Base-by-base conservation (phyloP, 2,113 vertebrate species). In the Malurus elegans region DNA sequence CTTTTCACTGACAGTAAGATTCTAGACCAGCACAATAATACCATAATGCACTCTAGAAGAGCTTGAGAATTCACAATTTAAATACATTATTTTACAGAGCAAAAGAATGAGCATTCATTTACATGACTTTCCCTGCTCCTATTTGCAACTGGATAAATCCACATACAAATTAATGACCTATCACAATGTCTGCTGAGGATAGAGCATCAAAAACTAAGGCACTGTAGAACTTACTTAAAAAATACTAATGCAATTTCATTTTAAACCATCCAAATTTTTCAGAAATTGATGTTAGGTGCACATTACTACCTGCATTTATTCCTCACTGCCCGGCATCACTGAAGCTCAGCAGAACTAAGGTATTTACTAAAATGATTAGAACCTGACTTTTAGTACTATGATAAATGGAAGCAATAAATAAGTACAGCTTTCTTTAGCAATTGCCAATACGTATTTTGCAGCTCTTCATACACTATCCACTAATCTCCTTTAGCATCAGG, bases 91-190 rank as follows among this genome's bases (percentile, higher is more conserved):
- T 89, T 89, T 70, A 81, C 31, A 73, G 23, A 67, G 62, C 7
- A 84, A 84, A 92, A 60, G 80, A 80, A 73, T 74, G 19, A 67
- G 14, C 44, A 87, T 82, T 72, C 73, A 61, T 87, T 92, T 94
- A 79, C 42, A 90, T 45, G 23, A 89, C 74, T 88, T 76, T 85
- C 42, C 51, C 88, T 82, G 42, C 18, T 93, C 67, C 73, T 61
- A 28, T 44, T 96, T 76, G 91, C 82, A 90, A 53, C 5, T 84
- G 65, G 69, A 51, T 92, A 92, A 95, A 95, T 95, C 90, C 86
- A 94, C 29, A 87, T 47, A 88, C 31, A 91, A 93, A 95, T 87
- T 66, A 95, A 96, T 94, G 94, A 94, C 86, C 57, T 94, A 91
- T 87, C 88, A 90, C 31, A 92, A 42, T 60, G 45, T 64, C 71